phyloP scores from a whole-genome alignment of 2,888 invertebrate species.

The Troglohyphantes excavatus region DNA sequence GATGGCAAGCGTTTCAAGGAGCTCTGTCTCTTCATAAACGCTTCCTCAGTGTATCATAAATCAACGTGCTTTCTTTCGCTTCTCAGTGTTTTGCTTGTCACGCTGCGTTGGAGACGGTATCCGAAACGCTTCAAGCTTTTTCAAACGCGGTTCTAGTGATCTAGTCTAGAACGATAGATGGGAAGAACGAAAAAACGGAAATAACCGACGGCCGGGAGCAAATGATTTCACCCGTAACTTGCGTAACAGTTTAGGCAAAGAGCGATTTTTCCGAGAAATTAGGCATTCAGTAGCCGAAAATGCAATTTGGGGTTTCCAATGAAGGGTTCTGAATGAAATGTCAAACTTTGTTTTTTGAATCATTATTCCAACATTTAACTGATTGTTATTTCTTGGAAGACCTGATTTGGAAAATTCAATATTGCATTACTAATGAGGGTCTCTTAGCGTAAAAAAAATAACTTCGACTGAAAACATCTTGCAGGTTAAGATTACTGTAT shows the following conservation, averaged over 20 bases:
- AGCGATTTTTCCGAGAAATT: not conserved
- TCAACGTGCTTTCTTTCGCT: not conserved
- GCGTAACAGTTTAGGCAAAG: slow-evolving; percentile 51
- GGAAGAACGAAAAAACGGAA: slow-evolving; percentile 56
- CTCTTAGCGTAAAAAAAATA: too few species aligned
- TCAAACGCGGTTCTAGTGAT: slow-evolving; percentile 58
- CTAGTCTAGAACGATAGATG: slow-evolving; percentile 38
- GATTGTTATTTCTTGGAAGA: too few species aligned
- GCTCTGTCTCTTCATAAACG: slow-evolving; percentile 3
- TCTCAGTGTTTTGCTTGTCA: slow-evolving; percentile 31
- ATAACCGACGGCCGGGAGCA: slow-evolving; percentile 39
- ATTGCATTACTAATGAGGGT: too few species aligned
- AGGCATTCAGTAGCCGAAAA: not conserved
- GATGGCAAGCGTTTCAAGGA: slow-evolving; percentile 11
- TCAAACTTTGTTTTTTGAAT: not conserved
- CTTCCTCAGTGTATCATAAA: not conserved
- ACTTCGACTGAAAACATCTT: too few species aligned
- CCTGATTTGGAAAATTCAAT: too few species aligned
- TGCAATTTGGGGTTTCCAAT: not conserved
- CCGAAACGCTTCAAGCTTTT: slow-evolving; percentile 51
- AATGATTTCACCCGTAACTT: slow-evolving; percentile 58
- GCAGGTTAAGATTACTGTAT: too few species aligned
- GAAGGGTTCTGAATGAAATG: not conserved
- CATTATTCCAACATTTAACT: not conserved
- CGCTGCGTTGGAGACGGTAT: slow-evolving; percentile 9